These are phyloP conservation scores for Dreissena rostriformis DNA, from an alignment of 1,140 invertebrate species.

Conservation along the genomic window DNA sequence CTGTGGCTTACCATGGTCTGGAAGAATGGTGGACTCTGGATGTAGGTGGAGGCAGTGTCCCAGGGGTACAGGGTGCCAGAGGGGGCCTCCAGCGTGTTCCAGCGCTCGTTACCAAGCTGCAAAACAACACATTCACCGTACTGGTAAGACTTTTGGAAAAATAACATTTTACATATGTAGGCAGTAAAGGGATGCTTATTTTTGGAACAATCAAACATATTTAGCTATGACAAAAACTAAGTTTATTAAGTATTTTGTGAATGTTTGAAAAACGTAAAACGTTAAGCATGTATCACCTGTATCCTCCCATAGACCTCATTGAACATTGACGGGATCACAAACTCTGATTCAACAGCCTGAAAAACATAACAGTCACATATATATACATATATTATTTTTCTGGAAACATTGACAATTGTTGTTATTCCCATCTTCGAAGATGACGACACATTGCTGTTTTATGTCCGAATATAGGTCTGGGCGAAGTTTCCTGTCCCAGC, in stretches of 20 bases:
- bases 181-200: no score
- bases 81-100: slow-evolving; percentile 92
- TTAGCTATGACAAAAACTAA: no score
- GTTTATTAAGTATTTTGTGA: no score
- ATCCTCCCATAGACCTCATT: slow-evolving; percentile 93
- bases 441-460: no score
- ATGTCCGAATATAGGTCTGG: no score
- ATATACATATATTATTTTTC: no score
- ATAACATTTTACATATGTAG: no score
- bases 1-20: slow-evolving; percentile 87
- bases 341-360: slow-evolving; percentile 92
- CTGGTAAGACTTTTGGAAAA: background rate
- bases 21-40: slow-evolving; percentile 99
- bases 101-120: slow-evolving; percentile 91
- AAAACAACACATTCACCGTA: slow-evolving; percentile 35
- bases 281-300: slow-evolving; percentile 64
- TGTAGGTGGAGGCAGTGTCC: slow-evolving; percentile 96
- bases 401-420: no score
- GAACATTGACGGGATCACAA: slow-evolving; percentile 99
- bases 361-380: slow-evolving; percentile 31
- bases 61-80: slow-evolving; percentile 94
- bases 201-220: no score
- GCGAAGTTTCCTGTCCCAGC: no score
- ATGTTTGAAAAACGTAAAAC: no score
- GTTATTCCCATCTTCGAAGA: no score